Conservation (phyloP, 2,113 vertebrate species). For the Piaya cayana region DNA sequence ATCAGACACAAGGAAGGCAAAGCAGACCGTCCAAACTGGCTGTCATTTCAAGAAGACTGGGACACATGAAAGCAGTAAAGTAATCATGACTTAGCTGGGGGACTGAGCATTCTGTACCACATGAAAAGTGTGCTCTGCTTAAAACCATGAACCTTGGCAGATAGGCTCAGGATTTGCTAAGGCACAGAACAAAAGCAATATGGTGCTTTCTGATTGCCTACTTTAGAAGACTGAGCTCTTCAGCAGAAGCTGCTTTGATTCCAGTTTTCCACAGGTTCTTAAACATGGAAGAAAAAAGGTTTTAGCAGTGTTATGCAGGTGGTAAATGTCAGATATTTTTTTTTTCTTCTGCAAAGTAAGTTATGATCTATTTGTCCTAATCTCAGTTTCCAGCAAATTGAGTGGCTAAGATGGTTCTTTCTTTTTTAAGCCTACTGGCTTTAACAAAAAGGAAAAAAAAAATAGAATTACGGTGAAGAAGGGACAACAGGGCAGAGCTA, state of each 20-base stretch:
- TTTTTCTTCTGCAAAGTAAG: background rate
- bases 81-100: background rate
- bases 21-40: background rate
- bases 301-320: background rate
- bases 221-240: background rate
- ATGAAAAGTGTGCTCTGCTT: slow-evolving; percentile 12
- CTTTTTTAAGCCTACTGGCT: background rate
- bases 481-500: background rate
- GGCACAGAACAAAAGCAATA: slow-evolving; percentile 16
- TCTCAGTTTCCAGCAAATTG: background rate
- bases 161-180: background rate
- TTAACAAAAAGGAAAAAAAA: background rate
- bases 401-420: background rate
- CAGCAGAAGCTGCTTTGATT: background rate
- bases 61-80: slow-evolving; percentile 38
- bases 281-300: background rate
- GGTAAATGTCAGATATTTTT: background rate
- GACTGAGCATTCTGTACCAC: background rate
- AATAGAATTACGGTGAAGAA: background rate
- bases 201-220: background rate
- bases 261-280: background rate
- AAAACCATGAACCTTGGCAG: slow-evolving; percentile 5
- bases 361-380: background rate
- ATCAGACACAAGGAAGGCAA: background rate
- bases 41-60: slow-evolving; percentile 37